Conservation (phyloP, 2,888 invertebrate species). For the Archaeoteleia sp. region DNA sequence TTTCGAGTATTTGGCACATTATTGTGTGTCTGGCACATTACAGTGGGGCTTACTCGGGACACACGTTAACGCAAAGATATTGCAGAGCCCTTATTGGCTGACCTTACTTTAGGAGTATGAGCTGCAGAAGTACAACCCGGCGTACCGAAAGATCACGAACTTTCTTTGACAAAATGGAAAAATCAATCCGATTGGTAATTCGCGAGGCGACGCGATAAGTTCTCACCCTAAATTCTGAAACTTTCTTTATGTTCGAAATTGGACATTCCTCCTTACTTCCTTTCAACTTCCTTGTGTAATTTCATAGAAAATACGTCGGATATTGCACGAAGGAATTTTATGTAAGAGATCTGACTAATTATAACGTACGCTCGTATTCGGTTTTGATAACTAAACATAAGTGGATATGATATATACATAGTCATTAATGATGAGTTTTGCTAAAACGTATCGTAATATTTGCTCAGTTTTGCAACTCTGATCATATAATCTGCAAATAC, state of each 20-base stretch:
- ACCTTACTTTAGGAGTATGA: constrained; percentile 29
- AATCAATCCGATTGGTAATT: constrained; percentile 36
- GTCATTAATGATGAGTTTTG: no score
- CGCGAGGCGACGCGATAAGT: constrained; percentile 22
- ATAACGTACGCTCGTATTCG: no score
- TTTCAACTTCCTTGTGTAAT: no score
- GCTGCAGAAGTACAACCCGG: constrained; percentile 13
- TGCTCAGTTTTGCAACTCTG: no score
- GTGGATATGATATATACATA: no score
- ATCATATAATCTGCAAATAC: no score
- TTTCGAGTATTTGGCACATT: constrained; percentile 31
- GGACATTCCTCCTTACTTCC: no score
- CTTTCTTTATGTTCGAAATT: constrained; percentile 22
- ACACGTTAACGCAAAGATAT: constrained; percentile 40
- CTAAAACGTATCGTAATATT: no score
- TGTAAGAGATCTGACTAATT: no score
- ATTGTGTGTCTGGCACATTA: constrained; percentile 35
- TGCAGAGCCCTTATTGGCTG: constrained; percentile 28
- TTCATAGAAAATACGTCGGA: no score
- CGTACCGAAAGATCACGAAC: constrained; percentile 35
- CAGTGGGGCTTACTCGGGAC: constrained; percentile 32
- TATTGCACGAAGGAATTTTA: no score
- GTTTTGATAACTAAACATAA: no score
- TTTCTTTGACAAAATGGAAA: constrained; percentile 35
- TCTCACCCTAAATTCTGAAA: constrained; percentile 17